Evolutionary conservation across 2,113 vertebrate genomes (phyloP).

Genomic region (Rostratula benghalensis): DNA sequence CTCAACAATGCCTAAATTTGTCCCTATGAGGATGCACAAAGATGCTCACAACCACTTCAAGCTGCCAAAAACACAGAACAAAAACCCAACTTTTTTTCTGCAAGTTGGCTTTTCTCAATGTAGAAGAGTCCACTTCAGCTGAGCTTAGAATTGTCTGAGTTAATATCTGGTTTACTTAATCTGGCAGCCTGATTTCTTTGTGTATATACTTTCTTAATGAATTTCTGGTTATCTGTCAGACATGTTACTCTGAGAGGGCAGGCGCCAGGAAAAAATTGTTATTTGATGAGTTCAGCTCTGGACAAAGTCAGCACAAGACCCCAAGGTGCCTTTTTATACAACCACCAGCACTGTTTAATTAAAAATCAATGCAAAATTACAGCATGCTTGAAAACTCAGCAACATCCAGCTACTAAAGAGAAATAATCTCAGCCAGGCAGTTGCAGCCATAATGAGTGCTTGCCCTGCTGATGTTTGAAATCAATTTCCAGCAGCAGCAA

Average conservation of each 20-base stretch:
- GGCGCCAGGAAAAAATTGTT: background rate
- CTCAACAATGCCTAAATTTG: background rate
- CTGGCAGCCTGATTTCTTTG: background rate
- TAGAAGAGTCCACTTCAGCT: background rate
- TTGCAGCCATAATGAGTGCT: accelerated
- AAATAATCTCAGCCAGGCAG: background rate
- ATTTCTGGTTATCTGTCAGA: background rate
- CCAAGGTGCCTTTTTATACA: background rate
- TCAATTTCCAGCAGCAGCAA: background rate
- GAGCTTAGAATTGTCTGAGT: background rate
- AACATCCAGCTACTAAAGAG: background rate
- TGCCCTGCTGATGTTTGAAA: background rate
- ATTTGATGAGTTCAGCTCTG: background rate
- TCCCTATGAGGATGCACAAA: background rate
- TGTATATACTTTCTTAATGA: background rate
- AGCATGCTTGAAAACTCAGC: background rate
- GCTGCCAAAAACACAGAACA: background rate
- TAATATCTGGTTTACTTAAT: background rate
- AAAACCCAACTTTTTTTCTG: background rate
- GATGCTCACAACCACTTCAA: background rate
- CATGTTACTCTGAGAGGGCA: background rate
- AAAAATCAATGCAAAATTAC: conserved; percentile 31
- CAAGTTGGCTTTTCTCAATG: background rate
- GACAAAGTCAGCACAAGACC: background rate
- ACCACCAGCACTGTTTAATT: background rate